phyloP scores from a whole-genome alignment of 2,113 vertebrate genomes.

The Catharus minimus region DNA sequence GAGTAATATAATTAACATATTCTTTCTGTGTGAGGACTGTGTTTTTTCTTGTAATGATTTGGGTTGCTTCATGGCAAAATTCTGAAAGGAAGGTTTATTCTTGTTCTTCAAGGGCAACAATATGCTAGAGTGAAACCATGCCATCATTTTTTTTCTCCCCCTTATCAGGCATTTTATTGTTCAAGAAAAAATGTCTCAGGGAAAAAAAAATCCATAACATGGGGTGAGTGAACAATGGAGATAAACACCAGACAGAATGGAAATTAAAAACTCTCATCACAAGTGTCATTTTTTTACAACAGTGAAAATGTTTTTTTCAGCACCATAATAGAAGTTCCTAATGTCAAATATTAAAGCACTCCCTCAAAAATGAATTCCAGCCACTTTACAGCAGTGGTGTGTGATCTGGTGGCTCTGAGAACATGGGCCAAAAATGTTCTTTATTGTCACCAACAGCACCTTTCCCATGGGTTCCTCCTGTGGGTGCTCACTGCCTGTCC shows the following conservation, averaged over 20 bases:
- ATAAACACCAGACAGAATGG: conserved; percentile 26
- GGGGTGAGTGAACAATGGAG: conserved; percentile 9
- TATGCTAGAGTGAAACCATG: neutral
- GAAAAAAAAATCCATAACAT: neutral
- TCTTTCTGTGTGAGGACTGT: neutral
- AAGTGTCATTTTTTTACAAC: neutral
- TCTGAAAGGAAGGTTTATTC: neutral
- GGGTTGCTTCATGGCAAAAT: neutral
- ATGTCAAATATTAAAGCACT: conserved; percentile 14
- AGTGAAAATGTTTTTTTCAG: neutral
- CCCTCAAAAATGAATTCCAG: neutral
- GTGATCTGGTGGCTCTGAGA: neutral
- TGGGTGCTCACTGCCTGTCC: neutral
- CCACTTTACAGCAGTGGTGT: neutral
- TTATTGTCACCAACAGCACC: neutral
- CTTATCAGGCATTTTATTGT: conserved; percentile 25
- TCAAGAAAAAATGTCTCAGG: neutral
- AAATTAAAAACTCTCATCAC: conserved; percentile 24
- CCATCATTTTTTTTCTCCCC: neutral
- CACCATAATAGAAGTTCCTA: neutral
- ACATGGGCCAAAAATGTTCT: neutral
- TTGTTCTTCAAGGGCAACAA: conserved; percentile 1
- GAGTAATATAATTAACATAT: neutral
- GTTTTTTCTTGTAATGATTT: neutral
- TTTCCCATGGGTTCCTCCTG: neutral